Conservation (phyloP, 2,888 invertebrate genomes). For the Selenia dentaria region DNA sequence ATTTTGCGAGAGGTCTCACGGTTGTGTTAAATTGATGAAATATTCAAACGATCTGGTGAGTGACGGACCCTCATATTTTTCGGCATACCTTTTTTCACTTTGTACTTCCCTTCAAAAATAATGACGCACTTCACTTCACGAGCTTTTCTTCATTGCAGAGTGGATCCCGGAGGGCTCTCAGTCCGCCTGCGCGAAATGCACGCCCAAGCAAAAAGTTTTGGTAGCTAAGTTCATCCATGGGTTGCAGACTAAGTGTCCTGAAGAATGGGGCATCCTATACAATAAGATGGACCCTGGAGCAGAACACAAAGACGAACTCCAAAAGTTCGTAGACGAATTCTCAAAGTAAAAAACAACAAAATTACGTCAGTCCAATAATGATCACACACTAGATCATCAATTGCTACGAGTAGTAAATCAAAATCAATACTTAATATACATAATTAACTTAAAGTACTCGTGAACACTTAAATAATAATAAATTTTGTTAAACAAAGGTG, state of each 20-base stretch:
- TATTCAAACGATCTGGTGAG: conserved; percentile 1
- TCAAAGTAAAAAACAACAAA: not conserved
- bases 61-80: conserved; percentile 19
- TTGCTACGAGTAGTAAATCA: too few species aligned
- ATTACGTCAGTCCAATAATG: too few species aligned
- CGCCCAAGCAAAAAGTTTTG: conserved; percentile 83
- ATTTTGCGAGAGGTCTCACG: not conserved
- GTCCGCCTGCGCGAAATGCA: conserved; percentile 85
- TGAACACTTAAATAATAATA: too few species aligned
- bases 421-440: too few species aligned
- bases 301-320: conserved; percentile 80
- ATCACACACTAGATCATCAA: too few species aligned
- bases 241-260: conserved; percentile 83
- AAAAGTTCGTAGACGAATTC: conserved; percentile 51
- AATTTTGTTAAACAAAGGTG: too few species aligned
- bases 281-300: conserved; percentile 86
- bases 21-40: conserved; percentile 9
- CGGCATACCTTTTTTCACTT: conserved; percentile 30
- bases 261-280: conserved; percentile 85
- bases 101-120: conserved; percentile 24
- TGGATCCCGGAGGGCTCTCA: conserved; percentile 49
- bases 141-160: conserved; percentile 35
- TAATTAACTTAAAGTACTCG: too few species aligned
- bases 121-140: conserved; percentile 29
- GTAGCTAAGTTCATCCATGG: conserved; percentile 83